Conservation (phyloP, 2,888 invertebrate species). For the Microctonus aethiopoides region DNA sequence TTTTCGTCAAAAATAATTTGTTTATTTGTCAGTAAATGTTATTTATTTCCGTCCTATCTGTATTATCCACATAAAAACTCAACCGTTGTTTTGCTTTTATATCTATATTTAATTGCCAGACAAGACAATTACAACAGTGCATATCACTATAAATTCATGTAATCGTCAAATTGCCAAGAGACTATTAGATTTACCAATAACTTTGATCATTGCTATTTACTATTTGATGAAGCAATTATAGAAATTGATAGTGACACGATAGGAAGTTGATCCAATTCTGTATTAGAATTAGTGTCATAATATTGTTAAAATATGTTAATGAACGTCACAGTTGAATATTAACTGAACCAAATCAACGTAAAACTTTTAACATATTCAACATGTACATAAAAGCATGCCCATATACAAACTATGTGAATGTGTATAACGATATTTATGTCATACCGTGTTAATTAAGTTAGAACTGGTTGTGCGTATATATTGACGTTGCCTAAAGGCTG, state of each 20-base stretch:
- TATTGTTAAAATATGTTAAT: neutral
- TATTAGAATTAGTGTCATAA: neutral
- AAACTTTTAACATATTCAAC: neutral
- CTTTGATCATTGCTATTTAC: neutral
- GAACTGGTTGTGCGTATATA: neutral
- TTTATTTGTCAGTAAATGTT: no score
- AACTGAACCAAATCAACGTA: neutral
- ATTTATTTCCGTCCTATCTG: no score
- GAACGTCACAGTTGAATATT: neutral
- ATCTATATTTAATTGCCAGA: neutral
- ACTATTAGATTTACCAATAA: neutral
- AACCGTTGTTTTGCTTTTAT: no score
- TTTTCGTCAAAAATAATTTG: no score
- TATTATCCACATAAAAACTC: neutral
- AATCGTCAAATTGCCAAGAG: neutral
- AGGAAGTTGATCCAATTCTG: neutral
- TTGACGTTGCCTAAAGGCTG: neutral
- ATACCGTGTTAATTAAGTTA: neutral
- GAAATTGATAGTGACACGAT: neutral
- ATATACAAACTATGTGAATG: neutral
- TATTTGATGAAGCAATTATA: neutral
- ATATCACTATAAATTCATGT: neutral
- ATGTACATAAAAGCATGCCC: neutral
- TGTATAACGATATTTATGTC: neutral
- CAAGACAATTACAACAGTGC: neutral